Evolutionary conservation across 2,797 vertebrate species (phyloP).

Genomic region (Rhabdomys pumilio): DNA sequence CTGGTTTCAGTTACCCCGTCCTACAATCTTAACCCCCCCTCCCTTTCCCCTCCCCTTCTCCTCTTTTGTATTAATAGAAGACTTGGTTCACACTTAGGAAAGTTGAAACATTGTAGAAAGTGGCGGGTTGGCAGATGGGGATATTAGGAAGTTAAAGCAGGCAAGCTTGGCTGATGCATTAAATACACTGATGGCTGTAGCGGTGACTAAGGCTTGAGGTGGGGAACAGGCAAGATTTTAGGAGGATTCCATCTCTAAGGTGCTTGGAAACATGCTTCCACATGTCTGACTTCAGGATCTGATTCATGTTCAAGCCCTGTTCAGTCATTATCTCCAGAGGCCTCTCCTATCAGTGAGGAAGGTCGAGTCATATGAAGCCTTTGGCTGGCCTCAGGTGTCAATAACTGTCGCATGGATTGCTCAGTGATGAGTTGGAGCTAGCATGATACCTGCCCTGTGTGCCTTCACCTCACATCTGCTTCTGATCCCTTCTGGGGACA

Average conservation of each 20-base stretch:
- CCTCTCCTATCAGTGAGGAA: slow-evolving; percentile 40
- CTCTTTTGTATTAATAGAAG: background rate
- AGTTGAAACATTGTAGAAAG: background rate
- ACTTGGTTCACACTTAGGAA: background rate
- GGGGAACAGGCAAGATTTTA: background rate
- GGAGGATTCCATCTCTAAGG: background rate
- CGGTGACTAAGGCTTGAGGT: background rate
- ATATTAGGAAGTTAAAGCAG: background rate
- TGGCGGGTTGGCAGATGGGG: background rate
- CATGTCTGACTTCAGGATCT: background rate
- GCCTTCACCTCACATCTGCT: background rate
- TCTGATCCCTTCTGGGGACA: background rate
- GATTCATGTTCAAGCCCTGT: background rate
- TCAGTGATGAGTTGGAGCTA: background rate
- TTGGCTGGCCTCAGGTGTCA: background rate
- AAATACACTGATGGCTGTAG: background rate
- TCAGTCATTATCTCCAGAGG: slow-evolving; percentile 1
- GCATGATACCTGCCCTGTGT: background rate
- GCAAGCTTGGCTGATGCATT: background rate
- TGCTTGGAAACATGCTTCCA: slow-evolving; percentile 40
- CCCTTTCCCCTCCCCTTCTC: too few relatives aligned
- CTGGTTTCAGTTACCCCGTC: too few relatives aligned
- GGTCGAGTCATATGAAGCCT: slow-evolving; percentile 19
- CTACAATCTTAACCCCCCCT: too few relatives aligned
- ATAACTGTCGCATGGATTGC: background rate